Evolutionary conservation across 2,797 vertebrate genomes (phyloP), one percentile per base, ranked within the genome.

Genomic region (Zalophus californianus): DNA sequence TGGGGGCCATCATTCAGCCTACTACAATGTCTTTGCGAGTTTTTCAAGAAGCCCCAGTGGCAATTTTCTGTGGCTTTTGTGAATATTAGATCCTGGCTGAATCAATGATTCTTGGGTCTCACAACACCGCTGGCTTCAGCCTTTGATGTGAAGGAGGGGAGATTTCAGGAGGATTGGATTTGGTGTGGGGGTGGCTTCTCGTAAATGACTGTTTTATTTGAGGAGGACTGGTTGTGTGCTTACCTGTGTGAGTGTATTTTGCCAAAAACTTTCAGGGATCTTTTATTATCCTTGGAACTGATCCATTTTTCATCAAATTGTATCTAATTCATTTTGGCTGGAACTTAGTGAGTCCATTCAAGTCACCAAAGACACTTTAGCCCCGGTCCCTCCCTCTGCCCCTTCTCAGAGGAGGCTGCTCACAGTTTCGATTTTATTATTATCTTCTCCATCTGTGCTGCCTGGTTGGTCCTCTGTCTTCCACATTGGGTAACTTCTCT

Each of bases 291-390:
- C n/a, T 89, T 82, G 44, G 58, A 64, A 75, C 20, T 14, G 66
- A 70, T 89, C 88, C 21, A n/a, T 41, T 95, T 85, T 91, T 82
- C 78, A 70, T 68, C 77, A 50, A 70, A 23, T 54, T 88, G 29
- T 48, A 25, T 62, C 27, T 72, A 73, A 60, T 68, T 48, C 58
- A 14, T 48, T 91, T 87, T 91, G 64, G 58, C 25, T 75, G 87
- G 62, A 79, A 79, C 27, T 58, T 68, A 38, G 20, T 25, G 54
- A 90, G n/a, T 91, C 25, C 16, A 75, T 75, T 75, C 7, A 56
- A 14, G 29, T 80, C 21, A 54, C 29, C 21, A 27, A 75, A 48
- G 41, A 79, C 4, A 20, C 54, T 83, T 87, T 23, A 83, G 35
- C 5, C 25, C 32, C 2, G 7, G 38, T 64, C 38, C 16, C 23